These are phyloP conservation scores for Spondyliosoma cantharus DNA, from an alignment of 2,797 vertebrate species.

Conservation along the genomic window DNA sequence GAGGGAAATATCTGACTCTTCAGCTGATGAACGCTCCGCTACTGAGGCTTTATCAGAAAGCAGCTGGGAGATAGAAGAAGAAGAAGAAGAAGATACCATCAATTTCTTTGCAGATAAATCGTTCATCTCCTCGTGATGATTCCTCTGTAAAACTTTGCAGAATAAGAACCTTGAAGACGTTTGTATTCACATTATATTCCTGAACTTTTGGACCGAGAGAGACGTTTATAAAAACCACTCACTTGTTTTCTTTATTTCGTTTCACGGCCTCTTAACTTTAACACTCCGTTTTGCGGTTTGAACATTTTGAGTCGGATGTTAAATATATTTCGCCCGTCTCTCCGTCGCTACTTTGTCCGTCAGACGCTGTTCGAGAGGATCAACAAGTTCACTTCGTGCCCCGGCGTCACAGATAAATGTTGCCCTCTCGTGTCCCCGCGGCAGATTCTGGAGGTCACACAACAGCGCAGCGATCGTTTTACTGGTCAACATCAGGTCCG, in stretches of 20 bases:
- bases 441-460: conserved; percentile 47
- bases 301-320: neutral
- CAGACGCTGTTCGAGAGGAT: neutral
- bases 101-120: too few relatives aligned
- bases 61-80: neutral
- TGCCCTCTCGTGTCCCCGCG: neutral
- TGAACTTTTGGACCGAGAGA: too few relatives aligned
- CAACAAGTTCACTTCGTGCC: neutral
- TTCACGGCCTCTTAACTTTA: neutral
- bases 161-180: too few relatives aligned
- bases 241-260: too few relatives aligned
- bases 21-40: neutral
- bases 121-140: too few relatives aligned
- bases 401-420: neutral
- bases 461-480: conserved; percentile 63
- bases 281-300: neutral
- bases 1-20: neutral
- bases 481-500: conserved; percentile 66
- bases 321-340: neutral
- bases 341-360: neutral
- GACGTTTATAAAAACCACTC: too few relatives aligned
- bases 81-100: too few relatives aligned
- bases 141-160: too few relatives aligned
- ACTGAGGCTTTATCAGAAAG: too few relatives aligned
- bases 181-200: too few relatives aligned